Base-by-base conservation (phyloP, 2,113 vertebrate genomes). In the Balaeniceps rex region DNA sequence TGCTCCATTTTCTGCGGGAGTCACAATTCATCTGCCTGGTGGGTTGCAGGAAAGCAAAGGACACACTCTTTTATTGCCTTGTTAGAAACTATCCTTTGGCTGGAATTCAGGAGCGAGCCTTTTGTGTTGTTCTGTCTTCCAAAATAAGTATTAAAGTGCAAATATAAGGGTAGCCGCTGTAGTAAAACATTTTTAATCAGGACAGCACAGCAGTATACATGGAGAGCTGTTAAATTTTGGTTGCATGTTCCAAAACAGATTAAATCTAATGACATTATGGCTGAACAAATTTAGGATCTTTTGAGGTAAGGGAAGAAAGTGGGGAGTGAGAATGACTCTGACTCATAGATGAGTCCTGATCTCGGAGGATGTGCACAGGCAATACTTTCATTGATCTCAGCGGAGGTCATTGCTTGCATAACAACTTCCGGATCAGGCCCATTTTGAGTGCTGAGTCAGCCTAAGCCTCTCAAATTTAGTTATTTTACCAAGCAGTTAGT, bases 301-400 rank as follows among this genome's bases (percentile, higher is more conserved):
- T 74, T 90, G 71, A 94, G 87, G 82, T 83, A 90, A 90, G 26
- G n/a, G 83, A 92, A 90, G 87, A 96, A 91, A 90, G n/a, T 21
- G 38, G 21, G 54, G 71, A 87, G 86, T 80, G 86, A 88, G 87
- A 90, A 96, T 64, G 81, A 83, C n/a, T 96, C 89, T 97, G 97
- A 97, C 91, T 97, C 97, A 97, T 76, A 88, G 86, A 82, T 88
- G 92, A 95, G 69, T 93, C 44, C 81, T 89, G 84, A 82, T 94
- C 76, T 87, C 34, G 2, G 51, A 95, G 87, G 93, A 92, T 58
- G 61, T 83, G 52, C 85, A 77, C 47, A 96, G 65, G 69, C 89
- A 95, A 77, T 54, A 60, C 33, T 87, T 65, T 51, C 64, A 86
- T 40, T 95, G 91, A 97, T 94, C 94, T 92, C 94, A 87, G 77